Percentiles rank a stretch among this genome's conserved stretches.
phyloP scores from a whole-genome alignment of 2,113 vertebrate species.

The Hippocampus barbouri region DNA sequence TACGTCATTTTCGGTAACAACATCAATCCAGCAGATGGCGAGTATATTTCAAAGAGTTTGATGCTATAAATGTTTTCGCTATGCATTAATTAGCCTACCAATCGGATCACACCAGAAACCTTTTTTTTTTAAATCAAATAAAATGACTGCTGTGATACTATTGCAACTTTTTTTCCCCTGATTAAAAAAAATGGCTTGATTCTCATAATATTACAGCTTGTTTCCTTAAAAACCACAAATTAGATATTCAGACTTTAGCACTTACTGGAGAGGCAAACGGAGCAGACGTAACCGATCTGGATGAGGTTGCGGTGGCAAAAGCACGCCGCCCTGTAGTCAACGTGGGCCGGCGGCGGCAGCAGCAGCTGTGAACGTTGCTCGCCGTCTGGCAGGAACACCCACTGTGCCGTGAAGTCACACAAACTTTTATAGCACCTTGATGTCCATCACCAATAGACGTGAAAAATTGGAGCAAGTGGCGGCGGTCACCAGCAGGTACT shows the following conservation, averaged over 20 bases:
- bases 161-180: too few species aligned
- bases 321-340: slow-evolving; percentile 95
- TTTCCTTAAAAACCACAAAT: too few species aligned
- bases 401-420: slow-evolving; percentile 67
- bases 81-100: too few species aligned
- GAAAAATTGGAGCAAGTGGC: not conserved
- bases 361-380: slow-evolving; percentile 89
- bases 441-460: not conserved
- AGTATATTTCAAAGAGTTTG: too few species aligned
- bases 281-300: slow-evolving; percentile 97
- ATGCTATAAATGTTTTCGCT: too few species aligned
- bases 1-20: too few species aligned
- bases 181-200: too few species aligned
- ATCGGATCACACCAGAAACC: too few species aligned
- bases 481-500: slow-evolving; percentile 89
- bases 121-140: too few species aligned
- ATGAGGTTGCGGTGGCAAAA: slow-evolving; percentile 97
- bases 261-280: slow-evolving; percentile 95
- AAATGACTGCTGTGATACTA: too few species aligned
- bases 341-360: slow-evolving; percentile 85
- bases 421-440: not conserved
- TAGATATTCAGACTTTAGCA: not conserved
- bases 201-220: too few species aligned
- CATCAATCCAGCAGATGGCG: too few species aligned
- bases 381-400: slow-evolving; percentile 92